Percentiles rank a stretch among this genome's conserved stretches.
phyloP scores from a whole-genome alignment of 2,888 invertebrate genomes.

The Reticulitermes lucifugus region DNA sequence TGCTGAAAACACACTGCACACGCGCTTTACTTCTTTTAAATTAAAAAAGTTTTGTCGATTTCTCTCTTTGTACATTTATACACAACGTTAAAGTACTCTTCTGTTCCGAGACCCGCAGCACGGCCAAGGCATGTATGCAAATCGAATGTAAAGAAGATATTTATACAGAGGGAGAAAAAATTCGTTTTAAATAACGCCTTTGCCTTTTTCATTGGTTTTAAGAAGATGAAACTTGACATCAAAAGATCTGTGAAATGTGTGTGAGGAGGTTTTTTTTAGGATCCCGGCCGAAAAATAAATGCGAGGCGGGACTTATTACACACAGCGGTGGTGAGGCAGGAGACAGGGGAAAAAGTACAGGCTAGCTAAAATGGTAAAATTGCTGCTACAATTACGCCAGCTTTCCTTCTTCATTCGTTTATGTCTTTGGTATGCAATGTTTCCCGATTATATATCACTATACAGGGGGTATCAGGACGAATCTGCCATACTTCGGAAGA shows the following conservation, averaged over 20 bases:
- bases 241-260: not conserved
- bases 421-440: not conserved
- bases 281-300: no score
- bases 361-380: not conserved
- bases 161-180: not conserved
- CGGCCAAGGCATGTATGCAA: no score
- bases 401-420: not conserved
- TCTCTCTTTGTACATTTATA: not conserved
- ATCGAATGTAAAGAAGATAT: not conserved
- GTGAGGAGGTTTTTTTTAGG: not conserved
- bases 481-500: no score
- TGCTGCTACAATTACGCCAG: not conserved
- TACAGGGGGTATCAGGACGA: no score
- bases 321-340: not conserved
- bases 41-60: slow-evolving; percentile 10
- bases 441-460: no score
- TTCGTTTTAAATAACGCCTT: not conserved
- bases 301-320: not conserved
- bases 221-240: not conserved
- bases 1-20: not conserved
- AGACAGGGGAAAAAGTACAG: no score
- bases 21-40: not conserved
- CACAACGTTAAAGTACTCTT: not conserved
- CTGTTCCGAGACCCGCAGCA: not conserved
- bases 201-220: not conserved